Evolutionary conservation across 2,113 vertebrate species (phyloP), one percentile per base, ranked within the genome.

Genomic region (Engraulis encrasicolus): DNA sequence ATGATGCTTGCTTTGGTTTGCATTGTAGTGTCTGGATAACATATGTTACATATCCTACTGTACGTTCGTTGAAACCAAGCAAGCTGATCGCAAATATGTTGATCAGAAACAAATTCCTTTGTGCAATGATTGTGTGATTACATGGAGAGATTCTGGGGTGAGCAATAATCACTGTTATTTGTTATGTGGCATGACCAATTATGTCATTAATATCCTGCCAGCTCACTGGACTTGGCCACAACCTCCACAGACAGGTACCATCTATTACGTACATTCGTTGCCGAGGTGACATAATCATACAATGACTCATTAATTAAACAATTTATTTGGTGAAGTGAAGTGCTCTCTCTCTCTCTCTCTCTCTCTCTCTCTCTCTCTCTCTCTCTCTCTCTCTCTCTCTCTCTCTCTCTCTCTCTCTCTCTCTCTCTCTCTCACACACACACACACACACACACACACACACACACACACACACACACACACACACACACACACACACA

Each of bases 301-400:
- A 84, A 31, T 86, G 79, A 50, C 77, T 80, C 6, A 19, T 20
- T 84, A 81, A 83, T 77, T 27, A 31, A 45, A 5, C 31, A 49
- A 7, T 78, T 83, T 74, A 83, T 80, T 80, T 86, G 81, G 34
- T 86, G 34, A 79, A 78, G 38, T 50, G 81, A 49, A 81, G n/a
- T 74, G 78, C 52, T 82, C 37, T 50, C 38, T 31, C 45, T 11
- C 15, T 78, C 37, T 31, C 18, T n/a, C 78, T 20, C 6, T 20
- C 1, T 48, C 48, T n/a, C 52, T 58, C 18, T 58, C 20, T 58
- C n/a, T 52, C 14, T 23, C 0, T 3, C 58, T 66, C 58, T 36
- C 23, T 34, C 14, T 74, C 31, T 74, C 27, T 74, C 11, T 34
- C 11, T 66, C 23, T 27, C 6, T 61, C 15, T 20, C n/a, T 61